Base-by-base conservation (phyloP, 2,113 vertebrate genomes). In the Hydrochoerus hydrochaeris region DNA sequence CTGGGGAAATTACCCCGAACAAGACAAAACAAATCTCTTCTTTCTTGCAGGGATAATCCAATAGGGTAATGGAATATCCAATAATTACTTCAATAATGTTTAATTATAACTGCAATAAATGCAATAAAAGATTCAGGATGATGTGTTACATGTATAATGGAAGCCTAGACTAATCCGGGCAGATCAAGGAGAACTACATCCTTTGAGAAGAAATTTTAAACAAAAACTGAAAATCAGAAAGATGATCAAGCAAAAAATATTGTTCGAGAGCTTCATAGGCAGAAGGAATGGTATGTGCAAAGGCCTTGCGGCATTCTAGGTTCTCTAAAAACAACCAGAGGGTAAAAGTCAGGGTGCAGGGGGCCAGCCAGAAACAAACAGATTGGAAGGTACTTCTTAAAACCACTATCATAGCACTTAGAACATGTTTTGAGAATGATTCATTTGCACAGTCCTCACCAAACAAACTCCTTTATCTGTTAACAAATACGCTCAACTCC, bases 71-170 rank as follows among this genome's bases (percentile, higher is more conserved):
- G 73, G 26, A 88, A 41, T 92, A 85, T 9, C 49, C 88, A 88
- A 49, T 91, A 92, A 94, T 67, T 84, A 96, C n/a, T 20, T 46
- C 73, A 90, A 87, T 35, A 63, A 69, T 49, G 11, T 57, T 78
- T 93, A 88, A 92, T 94, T 88, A 83, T 52, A 90, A 90, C 14
- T 90, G 90, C 85, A 71, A 2, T 91, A 93, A 93, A n/a, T 84
- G 28, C 82, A 92, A 91, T 86, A 81, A 80, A 92, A 95, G 44
- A 95, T 69, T 91, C 65, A 94, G 26, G 26, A n/a, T 88, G 80
- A 26, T 44, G 9, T 88, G 46, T 52, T 71, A 80, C 41, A 63
- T 38, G 7, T 84, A 62, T 49, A 91, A 83, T 14, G 0, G 32
- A 96, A 94, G 73, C 1, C 77, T 86, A 77, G 44, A 32, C 49